A percentile compares a stretch with the other conserved stretches of the same genome.
These are phyloP conservation scores for Drosophila sordidula DNA, from an alignment of 2,888 invertebrate species.

Conservation along the genomic window DNA sequence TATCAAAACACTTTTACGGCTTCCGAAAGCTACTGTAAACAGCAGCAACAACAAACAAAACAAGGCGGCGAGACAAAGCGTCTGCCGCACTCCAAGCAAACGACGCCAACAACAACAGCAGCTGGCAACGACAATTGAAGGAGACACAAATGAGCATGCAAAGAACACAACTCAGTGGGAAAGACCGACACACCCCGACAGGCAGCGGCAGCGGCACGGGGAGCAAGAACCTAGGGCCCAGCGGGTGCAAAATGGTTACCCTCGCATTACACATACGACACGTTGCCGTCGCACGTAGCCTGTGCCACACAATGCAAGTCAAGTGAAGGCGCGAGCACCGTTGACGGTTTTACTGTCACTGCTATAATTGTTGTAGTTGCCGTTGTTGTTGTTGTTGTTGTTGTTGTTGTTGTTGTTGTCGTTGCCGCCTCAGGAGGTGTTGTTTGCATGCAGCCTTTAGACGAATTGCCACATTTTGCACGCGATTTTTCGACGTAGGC, in stretches of 20 bases:
- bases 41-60: constrained; percentile 23
- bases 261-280: constrained; percentile 68
- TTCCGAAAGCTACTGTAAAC: constrained; percentile 47
- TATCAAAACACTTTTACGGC: constrained; percentile 66
- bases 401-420: constrained; percentile 12
- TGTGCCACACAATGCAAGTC: constrained; percentile 63
- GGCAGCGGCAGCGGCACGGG: constrained; percentile 1
- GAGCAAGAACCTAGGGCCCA: constrained; percentile 19
- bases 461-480: constrained; percentile 44
- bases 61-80: constrained; percentile 46
- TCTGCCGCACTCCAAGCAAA: constrained; percentile 50
- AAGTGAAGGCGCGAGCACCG: constrained; percentile 66
- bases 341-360: constrained; percentile 72
- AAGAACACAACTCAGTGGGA: constrained; percentile 68
- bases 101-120: constrained; percentile 27
- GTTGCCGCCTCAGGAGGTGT: constrained; percentile 44
- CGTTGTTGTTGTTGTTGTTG: constrained; percentile 21
- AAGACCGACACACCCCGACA: constrained; percentile 40
- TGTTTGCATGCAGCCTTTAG: constrained; percentile 57
- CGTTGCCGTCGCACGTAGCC: constrained; percentile 42
- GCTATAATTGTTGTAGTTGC: constrained; percentile 39
- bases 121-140: constrained; percentile 73
- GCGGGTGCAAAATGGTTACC: constrained; percentile 31
- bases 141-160: constrained; percentile 78
- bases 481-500: constrained; percentile 37